Base-by-base conservation (phyloP, 2,797 vertebrate species). In the Sebastes hubbsi region DNA sequence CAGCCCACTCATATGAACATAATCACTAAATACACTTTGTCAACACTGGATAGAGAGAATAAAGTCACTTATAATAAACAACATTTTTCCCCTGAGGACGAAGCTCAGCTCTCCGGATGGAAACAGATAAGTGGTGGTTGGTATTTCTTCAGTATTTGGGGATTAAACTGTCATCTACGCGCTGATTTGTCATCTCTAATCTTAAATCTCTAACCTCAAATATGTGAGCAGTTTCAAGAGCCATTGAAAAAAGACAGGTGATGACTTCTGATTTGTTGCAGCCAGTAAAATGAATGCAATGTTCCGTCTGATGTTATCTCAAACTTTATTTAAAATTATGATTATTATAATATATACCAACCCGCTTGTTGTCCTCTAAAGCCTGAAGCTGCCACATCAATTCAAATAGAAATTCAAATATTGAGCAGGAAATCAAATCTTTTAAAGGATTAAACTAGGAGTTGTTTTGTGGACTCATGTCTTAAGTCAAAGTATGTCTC, bases 21-120 rank as follows among this genome's bases (percentile, higher is more conserved):
- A 85, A 88, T 88, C 85, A 74, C 84, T 77, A 60, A 85, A 82
- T 80, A 72, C 66, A 71, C 75, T 85, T 87, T 84, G 76, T 86
- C 79, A 85, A 76, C 86, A 83, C 77, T 38, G 73, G 63, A 87
- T 78, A 77, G 59, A 84, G 36, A 55, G 34, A 9, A 38, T 70
- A 67, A 66, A 83, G 78, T 84, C 58, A 78, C 69, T 86, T 59
- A 75, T 76, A 81, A 84, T 69, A 77, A 82, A 72, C 81, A 80
- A 60, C 18, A 54, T 65, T 49, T 62, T 46, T 2, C 54, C 73
- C 66, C 60, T 1, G 29, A 87, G 72, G 82, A 78, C 25, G 27
- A 24, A 64, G 80, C 77, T 87, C 60, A 80, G 10, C 66, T 77
- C 60, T 25, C 65, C 16, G 14, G 62, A 87, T 77, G 78, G 79